phyloP scores from a whole-genome alignment of 2,888 invertebrate genomes.

The Microctonus hyperodae region DNA sequence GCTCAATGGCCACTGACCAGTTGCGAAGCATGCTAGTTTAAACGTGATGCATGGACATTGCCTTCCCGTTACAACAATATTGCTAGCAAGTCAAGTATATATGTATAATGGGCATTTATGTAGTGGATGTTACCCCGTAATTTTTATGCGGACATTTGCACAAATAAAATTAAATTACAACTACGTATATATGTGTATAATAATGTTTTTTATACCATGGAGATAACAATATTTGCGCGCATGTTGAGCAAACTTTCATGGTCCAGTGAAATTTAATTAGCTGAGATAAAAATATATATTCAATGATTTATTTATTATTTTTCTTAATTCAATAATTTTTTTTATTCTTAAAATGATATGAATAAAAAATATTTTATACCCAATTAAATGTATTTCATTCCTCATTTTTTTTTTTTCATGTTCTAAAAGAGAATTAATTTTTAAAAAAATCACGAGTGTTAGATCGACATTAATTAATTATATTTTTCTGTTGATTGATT shows the following conservation, averaged over 20 bases:
- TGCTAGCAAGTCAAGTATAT: neutral
- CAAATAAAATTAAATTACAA: slow-evolving; percentile 14
- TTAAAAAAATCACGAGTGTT: neutral
- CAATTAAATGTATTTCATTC: too few relatives aligned
- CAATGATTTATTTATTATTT: too few relatives aligned
- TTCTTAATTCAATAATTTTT: too few relatives aligned
- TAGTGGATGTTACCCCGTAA: neutral
- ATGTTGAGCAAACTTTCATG: too few relatives aligned
- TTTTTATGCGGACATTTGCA: neutral
- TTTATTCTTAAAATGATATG: too few relatives aligned
- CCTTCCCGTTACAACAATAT: slow-evolving; percentile 24
- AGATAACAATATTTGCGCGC: slow-evolving; percentile 1
- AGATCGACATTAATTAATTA: slow-evolving; percentile 12
- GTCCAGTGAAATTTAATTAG: neutral
- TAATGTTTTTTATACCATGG: neutral
- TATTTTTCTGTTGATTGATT: slow-evolving; percentile 5
- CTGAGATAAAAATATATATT: neutral
- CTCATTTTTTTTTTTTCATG: neutral
- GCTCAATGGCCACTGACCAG: slow-evolving; percentile 42
- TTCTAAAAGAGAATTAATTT: neutral
- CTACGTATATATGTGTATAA: slow-evolving; percentile 6
- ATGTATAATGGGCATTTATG: slow-evolving; percentile 12
- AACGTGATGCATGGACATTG: slow-evolving; percentile 26
- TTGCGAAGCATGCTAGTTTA: slow-evolving; percentile 36
- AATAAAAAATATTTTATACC: too few relatives aligned